Evolutionary conservation across 2,113 vertebrate species (phyloP).

Genomic region (Rallus limicola): DNA sequence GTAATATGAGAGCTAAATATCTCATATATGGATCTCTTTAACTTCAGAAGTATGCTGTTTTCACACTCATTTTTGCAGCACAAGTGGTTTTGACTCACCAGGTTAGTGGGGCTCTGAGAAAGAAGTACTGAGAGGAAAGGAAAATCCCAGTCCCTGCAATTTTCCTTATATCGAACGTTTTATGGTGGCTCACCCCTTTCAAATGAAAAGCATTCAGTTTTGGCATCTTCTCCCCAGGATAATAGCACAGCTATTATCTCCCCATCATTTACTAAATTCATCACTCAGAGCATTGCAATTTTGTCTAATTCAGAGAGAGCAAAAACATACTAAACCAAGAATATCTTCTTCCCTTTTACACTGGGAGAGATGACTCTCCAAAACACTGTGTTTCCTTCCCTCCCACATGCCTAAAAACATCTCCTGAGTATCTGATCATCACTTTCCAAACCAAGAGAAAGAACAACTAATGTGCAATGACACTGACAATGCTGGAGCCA

Average conservation of each 20-base stretch:
- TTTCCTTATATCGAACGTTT: background rate
- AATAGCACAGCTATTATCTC: background rate
- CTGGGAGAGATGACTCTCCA: background rate
- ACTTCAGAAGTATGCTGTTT: background rate
- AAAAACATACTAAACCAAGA: background rate
- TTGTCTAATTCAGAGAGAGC: background rate
- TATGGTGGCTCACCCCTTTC: background rate
- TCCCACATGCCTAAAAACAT: background rate
- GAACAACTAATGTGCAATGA: background rate
- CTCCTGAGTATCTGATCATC: background rate
- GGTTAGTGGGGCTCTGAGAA: background rate
- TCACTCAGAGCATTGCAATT: background rate
- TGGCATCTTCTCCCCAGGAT: background rate
- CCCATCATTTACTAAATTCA: background rate
- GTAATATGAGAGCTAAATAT: accelerated
- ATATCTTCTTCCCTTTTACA: conserved; percentile 5
- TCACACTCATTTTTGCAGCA: background rate
- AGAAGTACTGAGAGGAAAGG: background rate
- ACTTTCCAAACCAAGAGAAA: background rate
- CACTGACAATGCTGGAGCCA: background rate
- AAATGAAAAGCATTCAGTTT: background rate
- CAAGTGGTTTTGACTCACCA: background rate
- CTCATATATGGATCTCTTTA: background rate
- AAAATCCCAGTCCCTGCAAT: background rate
- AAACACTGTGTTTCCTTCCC: background rate